phyloP scores from a whole-genome alignment of 2,888 invertebrate genomes.

The Poecilus cupreus region DNA sequence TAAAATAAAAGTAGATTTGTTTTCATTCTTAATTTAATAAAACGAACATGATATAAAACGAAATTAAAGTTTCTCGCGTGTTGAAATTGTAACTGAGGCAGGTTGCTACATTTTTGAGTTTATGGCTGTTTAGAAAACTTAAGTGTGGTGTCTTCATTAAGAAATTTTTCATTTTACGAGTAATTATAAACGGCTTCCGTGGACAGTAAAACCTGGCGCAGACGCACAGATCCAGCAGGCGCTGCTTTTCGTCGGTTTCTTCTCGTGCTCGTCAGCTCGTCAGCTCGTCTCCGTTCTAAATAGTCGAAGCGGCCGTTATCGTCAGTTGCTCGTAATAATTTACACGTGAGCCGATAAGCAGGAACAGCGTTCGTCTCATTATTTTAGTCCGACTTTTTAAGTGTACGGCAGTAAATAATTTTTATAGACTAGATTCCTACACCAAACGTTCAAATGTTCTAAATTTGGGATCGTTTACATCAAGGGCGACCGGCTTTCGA shows the following conservation, averaged over 20 bases:
- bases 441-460: constrained; percentile 43
- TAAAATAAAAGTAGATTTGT: too few species aligned
- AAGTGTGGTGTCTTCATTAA: constrained; percentile 51
- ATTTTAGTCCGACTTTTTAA: constrained; percentile 47
- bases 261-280: too few species aligned
- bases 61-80: neutral
- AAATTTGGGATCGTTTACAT: constrained; percentile 40
- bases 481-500: constrained; percentile 48
- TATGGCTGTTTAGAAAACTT: constrained; percentile 29
- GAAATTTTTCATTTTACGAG: constrained; percentile 56
- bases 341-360: constrained; percentile 53
- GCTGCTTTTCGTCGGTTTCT: neutral
- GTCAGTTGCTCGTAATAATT: constrained; percentile 56
- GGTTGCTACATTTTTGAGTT: constrained; percentile 42
- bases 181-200: constrained; percentile 55
- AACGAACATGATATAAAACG: neutral
- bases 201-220: constrained; percentile 29
- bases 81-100: constrained; percentile 10
- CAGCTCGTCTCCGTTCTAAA: neutral
- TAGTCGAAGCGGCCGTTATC: constrained; percentile 26
- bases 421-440: constrained; percentile 55
- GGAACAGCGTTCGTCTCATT: constrained; percentile 20
- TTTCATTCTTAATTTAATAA: too few species aligned
- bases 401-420: constrained; percentile 49
- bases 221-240: neutral